Conservation (phyloP, 2,113 vertebrate genomes). For the Blennius ocellaris region DNA sequence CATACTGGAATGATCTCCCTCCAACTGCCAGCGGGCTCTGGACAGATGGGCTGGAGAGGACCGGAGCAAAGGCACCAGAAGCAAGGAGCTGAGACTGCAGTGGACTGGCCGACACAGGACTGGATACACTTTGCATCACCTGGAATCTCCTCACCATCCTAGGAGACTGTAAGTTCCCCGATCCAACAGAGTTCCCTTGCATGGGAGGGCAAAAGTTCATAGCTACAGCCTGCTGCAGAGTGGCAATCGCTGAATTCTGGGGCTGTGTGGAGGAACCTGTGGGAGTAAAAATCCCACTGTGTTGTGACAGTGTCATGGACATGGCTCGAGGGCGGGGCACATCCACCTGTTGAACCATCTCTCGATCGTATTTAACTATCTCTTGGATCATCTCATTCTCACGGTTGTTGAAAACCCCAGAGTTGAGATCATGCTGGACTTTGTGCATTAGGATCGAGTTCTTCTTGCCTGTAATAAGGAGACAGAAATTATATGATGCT, state of each 20-base stretch:
- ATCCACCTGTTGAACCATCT: conserved; percentile 96
- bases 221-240: conserved; percentile 94
- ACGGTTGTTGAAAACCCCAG: conserved; percentile 97
- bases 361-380: conserved; percentile 97
- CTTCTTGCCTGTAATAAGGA: conserved; percentile 89
- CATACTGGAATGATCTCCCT: conserved; percentile 88
- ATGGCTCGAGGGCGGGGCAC: conserved; percentile 86
- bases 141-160: conserved; percentile 90
- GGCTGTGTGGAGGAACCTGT: conserved; percentile 80
- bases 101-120: conserved; percentile 84
- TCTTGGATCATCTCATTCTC: conserved; percentile 99
- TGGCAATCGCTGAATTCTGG: conserved; percentile 91
- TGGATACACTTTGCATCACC: conserved; percentile 86
- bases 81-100: conserved; percentile 83
- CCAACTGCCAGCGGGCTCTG: conserved; percentile 84
- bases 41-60: conserved; percentile 83
- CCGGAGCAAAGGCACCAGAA: conserved; percentile 79
- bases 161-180: conserved; percentile 88
- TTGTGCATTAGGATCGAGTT: conserved; percentile 97
- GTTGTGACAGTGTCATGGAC: conserved; percentile 78
- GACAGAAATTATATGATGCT: background rate
- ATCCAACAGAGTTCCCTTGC: conserved; percentile 87
- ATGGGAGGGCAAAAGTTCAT: conserved; percentile 96
- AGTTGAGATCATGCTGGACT: conserved; percentile 96
- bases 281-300: conserved; percentile 70